These are phyloP conservation scores for Cromileptes altivelis DNA, from an alignment of 2,113 vertebrate species.

Conservation along the genomic window DNA sequence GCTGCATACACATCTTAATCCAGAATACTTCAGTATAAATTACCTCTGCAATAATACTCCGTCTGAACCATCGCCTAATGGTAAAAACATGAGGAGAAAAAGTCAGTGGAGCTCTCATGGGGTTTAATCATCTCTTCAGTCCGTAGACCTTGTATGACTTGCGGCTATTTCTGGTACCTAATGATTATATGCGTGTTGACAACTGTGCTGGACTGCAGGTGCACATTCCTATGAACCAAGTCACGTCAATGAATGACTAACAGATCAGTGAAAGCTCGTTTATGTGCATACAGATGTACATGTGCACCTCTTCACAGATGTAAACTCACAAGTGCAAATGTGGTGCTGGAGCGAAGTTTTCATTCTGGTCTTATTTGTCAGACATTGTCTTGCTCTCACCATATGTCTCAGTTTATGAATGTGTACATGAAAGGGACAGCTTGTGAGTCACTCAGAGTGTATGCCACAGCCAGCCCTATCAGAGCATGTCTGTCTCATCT, in stretches of 20 bases:
- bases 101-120: constrained; percentile 5
- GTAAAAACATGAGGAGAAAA: constrained; percentile 2
- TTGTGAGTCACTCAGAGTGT: not conserved
- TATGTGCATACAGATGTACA: not conserved
- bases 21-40: not conserved
- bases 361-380: constrained; percentile 6
- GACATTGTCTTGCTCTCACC: not conserved
- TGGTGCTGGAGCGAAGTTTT: not conserved
- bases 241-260: constrained; percentile 36
- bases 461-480: not conserved
- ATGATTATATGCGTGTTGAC: constrained; percentile 43
- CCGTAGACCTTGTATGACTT: constrained; percentile 20
- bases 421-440: not conserved
- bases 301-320: not conserved
- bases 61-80: not conserved
- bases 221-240: constrained; percentile 47
- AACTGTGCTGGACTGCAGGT: constrained; percentile 30
- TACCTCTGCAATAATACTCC: not conserved
- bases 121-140: not conserved
- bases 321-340: not conserved
- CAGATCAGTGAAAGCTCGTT: not conserved
- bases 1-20: not conserved
- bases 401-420: not conserved
- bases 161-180: constrained; percentile 19
- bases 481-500: not conserved